Base-by-base conservation (phyloP, 1,140 invertebrate species). In the Caenorhabditis inopinata region DNA sequence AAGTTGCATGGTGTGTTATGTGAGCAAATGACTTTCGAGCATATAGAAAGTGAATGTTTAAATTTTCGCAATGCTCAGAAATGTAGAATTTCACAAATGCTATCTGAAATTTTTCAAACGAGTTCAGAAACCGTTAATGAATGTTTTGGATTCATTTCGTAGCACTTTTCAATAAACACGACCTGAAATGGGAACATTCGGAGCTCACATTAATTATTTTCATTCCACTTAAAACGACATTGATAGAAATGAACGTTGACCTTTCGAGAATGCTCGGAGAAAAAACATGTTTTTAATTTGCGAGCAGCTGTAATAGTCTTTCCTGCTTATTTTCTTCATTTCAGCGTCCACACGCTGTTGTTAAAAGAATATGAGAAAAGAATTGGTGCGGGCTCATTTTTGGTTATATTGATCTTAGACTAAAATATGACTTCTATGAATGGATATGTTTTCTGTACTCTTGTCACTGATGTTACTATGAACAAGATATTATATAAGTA, bases 261-360 rank as follows among this genome's bases (percentile, higher is more conserved):
- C 58, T 68, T 68, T 38, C 14, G 51, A 16, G 25, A 58, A 58
- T 32, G 25, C 51, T 58, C 16, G 2, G 38, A 68, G 16, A 38
- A 35, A 68, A 68, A 68, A 68, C 58, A 68, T 68, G 58, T 68
- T 68, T 68, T 68, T 68, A 68, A 68, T 68, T 68, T 68, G 32
- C 58, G 32, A 14, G 32, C 58, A 68, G 58, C 58, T 38, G 32
- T 32, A 38, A 68, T 68, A 32, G 25, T 32, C n/a, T 14, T 51
- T 14, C 11, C 49, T 58, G 25, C 11, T 18, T 12, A 38, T 42
- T 42, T 38, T 68, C 6, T 32, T n/a, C n/a, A n/a, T n/a, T n/a
- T n/a, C n/a, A n/a, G 32, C 27, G 32, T 42, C 5, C 25, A 9
- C 16, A 18, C 25, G 32, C 38, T 18, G 58, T 68, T 18, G 58